Conservation (phyloP, 1,140 invertebrate species). For the Eufriesea mexicana region DNA sequence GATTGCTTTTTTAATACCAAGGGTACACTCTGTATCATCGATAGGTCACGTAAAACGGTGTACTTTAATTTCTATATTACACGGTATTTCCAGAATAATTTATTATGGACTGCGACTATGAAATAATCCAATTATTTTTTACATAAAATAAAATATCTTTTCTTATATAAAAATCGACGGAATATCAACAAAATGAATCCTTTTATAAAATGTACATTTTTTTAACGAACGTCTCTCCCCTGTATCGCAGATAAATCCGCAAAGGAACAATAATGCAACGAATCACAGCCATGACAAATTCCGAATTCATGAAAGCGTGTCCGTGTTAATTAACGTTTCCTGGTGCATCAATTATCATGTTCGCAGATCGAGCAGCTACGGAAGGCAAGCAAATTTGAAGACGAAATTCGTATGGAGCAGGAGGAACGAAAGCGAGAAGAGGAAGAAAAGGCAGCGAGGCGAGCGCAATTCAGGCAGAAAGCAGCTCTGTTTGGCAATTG, state of each 20-base stretch:
- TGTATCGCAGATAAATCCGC: background rate
- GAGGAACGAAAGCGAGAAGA: constrained; percentile 91
- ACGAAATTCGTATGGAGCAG: constrained; percentile 93
- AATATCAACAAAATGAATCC: too few relatives aligned
- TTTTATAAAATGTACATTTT: too few relatives aligned
- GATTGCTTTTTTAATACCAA: too few relatives aligned
- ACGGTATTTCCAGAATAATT: too few relatives aligned
- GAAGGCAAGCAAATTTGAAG: constrained; percentile 92
- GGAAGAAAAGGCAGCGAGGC: constrained; percentile 89
- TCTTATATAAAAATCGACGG: too few relatives aligned
- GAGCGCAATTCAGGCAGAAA: constrained; percentile 91
- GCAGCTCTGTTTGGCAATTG: constrained; percentile 87
- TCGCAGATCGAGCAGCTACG: constrained; percentile 90
- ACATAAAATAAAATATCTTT: too few relatives aligned
- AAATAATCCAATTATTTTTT: too few relatives aligned
- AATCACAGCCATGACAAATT: background rate
- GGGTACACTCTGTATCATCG: too few relatives aligned
- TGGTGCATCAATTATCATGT: constrained; percentile 28
- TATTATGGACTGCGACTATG: too few relatives aligned
- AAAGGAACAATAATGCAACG: background rate
- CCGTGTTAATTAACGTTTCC: constrained; percentile 31
- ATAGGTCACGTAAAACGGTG: too few relatives aligned
- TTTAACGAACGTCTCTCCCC: background rate
- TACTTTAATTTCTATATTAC: too few relatives aligned
- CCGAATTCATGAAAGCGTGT: constrained; percentile 45